These are phyloP conservation scores for Hypolimnas misippus DNA, from an alignment of 2,888 invertebrate species.

Conservation along the genomic window DNA sequence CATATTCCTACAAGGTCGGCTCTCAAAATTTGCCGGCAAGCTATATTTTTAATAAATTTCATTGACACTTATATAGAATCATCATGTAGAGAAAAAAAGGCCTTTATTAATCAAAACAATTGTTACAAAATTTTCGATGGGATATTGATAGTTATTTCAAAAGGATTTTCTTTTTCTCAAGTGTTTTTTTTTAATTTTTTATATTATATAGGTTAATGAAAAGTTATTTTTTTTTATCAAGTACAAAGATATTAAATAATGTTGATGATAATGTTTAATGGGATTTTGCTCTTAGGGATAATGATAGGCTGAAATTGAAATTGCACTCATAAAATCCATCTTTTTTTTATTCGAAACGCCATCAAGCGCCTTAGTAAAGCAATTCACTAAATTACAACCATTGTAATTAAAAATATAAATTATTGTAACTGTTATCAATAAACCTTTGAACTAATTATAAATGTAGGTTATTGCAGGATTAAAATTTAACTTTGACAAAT, in stretches of 20 bases:
- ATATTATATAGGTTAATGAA: too few species aligned
- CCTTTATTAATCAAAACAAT: too few species aligned
- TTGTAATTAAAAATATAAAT: conserved; percentile 21
- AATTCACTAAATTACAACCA: conserved; percentile 25
- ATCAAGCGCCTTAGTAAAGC: conserved; percentile 26
- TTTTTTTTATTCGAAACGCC: conserved; percentile 18
- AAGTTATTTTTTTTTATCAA: too few species aligned
- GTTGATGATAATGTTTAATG: conserved; percentile 37
- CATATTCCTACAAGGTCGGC: too few species aligned
- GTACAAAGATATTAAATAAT: conserved; percentile 38
- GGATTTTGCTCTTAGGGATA: conserved; percentile 32
- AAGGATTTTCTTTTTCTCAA: too few species aligned
- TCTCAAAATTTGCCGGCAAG: too few species aligned
- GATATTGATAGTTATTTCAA: too few species aligned
- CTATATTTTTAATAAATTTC: too few species aligned
- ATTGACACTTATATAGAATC: too few species aligned
- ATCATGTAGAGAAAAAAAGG: too few species aligned
- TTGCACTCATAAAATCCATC: conserved; percentile 24
- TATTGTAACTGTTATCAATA: not conserved
- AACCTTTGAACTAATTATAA: not conserved
- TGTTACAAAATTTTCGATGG: too few species aligned
- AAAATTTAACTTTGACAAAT: not conserved
- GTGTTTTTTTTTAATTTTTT: too few species aligned
- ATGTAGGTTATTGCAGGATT: not conserved
- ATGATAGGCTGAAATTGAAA: conserved; percentile 40